Percentiles rank a stretch among this genome's conserved stretches.
These are phyloP conservation scores for Pantherophis vulpinus DNA, from an alignment of 2,797 vertebrate genomes.

Conservation along the genomic window DNA sequence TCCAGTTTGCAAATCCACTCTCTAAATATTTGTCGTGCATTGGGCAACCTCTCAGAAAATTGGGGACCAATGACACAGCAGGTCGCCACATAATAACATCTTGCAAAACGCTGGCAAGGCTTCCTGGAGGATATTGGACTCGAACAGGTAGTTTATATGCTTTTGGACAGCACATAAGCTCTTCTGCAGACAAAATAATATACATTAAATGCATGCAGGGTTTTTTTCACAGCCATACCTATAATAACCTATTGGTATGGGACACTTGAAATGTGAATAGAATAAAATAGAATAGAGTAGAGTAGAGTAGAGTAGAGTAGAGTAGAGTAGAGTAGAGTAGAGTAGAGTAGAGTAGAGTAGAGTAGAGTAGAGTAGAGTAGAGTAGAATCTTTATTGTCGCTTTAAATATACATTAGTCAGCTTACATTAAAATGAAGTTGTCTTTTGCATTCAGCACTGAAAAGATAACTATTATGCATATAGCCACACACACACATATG, in stretches of 20 bases:
- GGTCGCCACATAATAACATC: constrained; percentile 67
- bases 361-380: too few relatives aligned
- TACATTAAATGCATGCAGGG: not conserved
- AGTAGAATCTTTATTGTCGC: too few relatives aligned
- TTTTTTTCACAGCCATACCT: not conserved
- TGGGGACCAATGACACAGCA: constrained; percentile 75
- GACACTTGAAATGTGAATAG: not conserved
- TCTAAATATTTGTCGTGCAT: constrained; percentile 75
- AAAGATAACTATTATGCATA: too few relatives aligned
- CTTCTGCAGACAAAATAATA: constrained; percentile 58
- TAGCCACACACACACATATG: too few relatives aligned
- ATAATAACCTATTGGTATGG: not conserved
- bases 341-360: too few relatives aligned
- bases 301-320: too few relatives aligned
- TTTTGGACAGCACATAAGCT: constrained; percentile 50
- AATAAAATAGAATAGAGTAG: too few relatives aligned
- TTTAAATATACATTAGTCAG: not conserved
- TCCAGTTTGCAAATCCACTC: constrained; percentile 74
- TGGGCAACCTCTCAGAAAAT: constrained; percentile 79
- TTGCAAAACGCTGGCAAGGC: constrained; percentile 68
- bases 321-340: too few relatives aligned
- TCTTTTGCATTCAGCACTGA: too few relatives aligned
- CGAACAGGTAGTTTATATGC: constrained; percentile 61
- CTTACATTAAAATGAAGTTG: too few relatives aligned
- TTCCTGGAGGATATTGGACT: constrained; percentile 60